These are phyloP conservation scores for Oreochromis tanganicae DNA, from an alignment of 2,113 vertebrate genomes.

Conservation along the genomic window DNA sequence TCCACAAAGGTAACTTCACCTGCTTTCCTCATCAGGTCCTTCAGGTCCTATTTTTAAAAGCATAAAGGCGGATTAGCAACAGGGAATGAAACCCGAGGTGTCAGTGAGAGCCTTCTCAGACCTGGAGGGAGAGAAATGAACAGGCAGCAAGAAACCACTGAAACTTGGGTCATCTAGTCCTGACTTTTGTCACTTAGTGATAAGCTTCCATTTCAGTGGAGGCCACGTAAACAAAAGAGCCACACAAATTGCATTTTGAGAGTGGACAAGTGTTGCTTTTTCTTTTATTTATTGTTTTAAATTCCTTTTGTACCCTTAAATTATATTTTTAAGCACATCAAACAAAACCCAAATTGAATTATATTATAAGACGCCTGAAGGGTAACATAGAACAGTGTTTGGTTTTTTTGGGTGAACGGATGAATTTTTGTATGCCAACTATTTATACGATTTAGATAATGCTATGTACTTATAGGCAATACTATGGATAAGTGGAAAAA, in stretches of 20 bases:
- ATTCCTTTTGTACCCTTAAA: not conserved
- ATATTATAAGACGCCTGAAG: not conserved
- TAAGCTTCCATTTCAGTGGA: conserved; percentile 28
- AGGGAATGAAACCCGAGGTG: not conserved
- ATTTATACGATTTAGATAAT: not conserved
- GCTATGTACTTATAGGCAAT: not conserved
- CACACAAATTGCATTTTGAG: conserved; percentile 2
- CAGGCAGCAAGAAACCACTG: conserved; percentile 47
- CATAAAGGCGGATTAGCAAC: conserved; percentile 24
- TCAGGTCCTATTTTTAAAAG: conserved; percentile 81
- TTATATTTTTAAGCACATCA: not conserved
- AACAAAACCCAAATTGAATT: not conserved
- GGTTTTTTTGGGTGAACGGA: not conserved
- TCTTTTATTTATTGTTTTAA: not conserved
- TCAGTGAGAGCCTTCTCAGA: conserved; percentile 33
- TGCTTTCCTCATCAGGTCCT: conserved; percentile 93
- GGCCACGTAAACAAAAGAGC: conserved; percentile 35
- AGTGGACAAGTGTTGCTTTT: conserved; percentile 2
- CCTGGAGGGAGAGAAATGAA: conserved; percentile 50
- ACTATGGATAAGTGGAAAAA: not conserved
- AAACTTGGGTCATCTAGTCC: conserved; percentile 19
- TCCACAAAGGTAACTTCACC: conserved; percentile 93
- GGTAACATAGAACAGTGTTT: not conserved
- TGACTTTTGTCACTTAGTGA: conserved; percentile 26
- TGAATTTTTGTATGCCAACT: not conserved